phyloP scores from a whole-genome alignment of 1,140 invertebrate species.

The Zaprionus gabonicus region DNA sequence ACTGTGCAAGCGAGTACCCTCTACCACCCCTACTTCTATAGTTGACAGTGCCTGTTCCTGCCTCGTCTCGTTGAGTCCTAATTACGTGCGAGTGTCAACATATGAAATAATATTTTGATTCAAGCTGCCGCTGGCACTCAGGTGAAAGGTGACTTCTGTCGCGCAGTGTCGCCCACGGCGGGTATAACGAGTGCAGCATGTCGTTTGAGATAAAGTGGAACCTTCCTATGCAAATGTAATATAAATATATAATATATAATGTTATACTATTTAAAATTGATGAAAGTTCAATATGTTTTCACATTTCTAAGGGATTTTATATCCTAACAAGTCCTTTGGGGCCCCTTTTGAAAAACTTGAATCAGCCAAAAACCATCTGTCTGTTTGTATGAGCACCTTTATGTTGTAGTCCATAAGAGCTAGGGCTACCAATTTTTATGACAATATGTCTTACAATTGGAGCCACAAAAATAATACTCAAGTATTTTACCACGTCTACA shows the following conservation, averaged over 20 bases:
- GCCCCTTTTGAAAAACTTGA: too few relatives aligned
- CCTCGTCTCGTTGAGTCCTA: slow-evolving; percentile 44
- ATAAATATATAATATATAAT: too few relatives aligned
- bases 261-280: neutral
- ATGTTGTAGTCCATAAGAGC: too few relatives aligned
- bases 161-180: neutral
- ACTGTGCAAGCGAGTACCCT: neutral
- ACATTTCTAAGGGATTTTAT: too few relatives aligned
- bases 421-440: too few relatives aligned
- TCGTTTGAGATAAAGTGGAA: neutral
- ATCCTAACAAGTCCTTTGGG: too few relatives aligned
- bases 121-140: slow-evolving; percentile 48
- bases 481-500: accelerated
- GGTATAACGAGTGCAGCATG: neutral
- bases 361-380: too few relatives aligned
- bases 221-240: too few relatives aligned
- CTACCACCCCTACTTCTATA: neutral
- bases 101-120: slow-evolving; percentile 79
- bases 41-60: neutral
- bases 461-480: too few relatives aligned
- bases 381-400: too few relatives aligned
- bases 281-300: neutral
- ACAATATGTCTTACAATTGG: too few relatives aligned
- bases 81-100: slow-evolving; percentile 82
- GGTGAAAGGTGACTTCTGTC: slow-evolving; percentile 20